Evolutionary conservation across 2,797 vertebrate species (phyloP).

Genomic region (Oceanodroma leucorhoa): DNA sequence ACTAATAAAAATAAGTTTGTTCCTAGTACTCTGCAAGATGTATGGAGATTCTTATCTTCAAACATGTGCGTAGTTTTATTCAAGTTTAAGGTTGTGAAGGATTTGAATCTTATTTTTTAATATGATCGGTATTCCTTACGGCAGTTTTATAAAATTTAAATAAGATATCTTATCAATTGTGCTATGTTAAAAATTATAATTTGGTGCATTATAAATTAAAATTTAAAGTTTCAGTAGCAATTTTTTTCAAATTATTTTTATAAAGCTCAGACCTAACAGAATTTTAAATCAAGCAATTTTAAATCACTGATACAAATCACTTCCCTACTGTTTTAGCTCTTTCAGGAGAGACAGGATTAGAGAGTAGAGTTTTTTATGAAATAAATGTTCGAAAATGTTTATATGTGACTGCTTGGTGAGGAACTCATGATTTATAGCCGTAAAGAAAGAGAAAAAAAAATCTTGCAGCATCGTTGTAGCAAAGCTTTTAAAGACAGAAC

Average conservation of each 20-base stretch:
- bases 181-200: not conserved
- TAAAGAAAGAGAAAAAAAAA: not conserved
- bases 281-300: not conserved
- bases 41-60: not conserved
- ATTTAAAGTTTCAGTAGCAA: not conserved
- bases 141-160: not conserved
- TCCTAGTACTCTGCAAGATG: not conserved
- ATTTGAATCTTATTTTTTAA: not conserved
- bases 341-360: not conserved
- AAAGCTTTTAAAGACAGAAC: conserved; percentile 37
- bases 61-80: not conserved
- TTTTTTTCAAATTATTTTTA: not conserved
- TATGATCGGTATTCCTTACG: not conserved
- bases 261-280: not conserved
- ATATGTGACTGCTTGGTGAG: not conserved
- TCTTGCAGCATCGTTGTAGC: not conserved
- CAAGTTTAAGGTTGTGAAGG: not conserved
- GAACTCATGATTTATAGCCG: not conserved
- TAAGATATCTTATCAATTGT: not conserved
- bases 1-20: not conserved
- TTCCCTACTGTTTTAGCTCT: not conserved
- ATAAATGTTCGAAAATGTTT: conserved; percentile 6
- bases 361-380: not conserved
- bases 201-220: not conserved
- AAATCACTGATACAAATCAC: not conserved